Evolutionary conservation across 2,888 invertebrate species (phyloP), one percentile per base, ranked within the genome.

Genomic region (Diarsia rubi): DNA sequence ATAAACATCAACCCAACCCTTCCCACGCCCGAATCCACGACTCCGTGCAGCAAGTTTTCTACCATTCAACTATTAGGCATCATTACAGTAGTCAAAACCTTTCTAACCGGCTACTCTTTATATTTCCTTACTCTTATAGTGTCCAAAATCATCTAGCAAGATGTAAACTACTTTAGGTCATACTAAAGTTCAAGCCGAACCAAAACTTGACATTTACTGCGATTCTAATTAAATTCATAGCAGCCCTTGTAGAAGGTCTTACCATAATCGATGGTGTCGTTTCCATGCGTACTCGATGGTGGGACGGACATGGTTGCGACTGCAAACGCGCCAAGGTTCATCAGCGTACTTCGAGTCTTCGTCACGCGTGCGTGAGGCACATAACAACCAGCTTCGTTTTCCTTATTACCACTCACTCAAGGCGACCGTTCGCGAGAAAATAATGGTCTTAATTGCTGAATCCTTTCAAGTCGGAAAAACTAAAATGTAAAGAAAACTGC

Each of bases 331-430:
- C 73, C 88, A 88, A 88, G 83, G 88, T 75, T 85, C 73, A 71
- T 52, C 45, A 72, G 42, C 74, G 73, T 81, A 81, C 77, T 49
- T 59, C 45, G 73, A 42, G 72, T 62, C 69, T 62, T 76, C 86
- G 83, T 82, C 75, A 83, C 68, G 77, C 71, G 78, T 73, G 75
- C 81, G 83, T 83, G 88, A 69, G 75, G 52, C 71, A 72, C 78
- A 88, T 88, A 82, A 72, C 75, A 85, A 88, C 67, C 67, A 78
- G 73, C 60, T 44, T 63, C 11, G 70, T 87, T 87, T 87, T 87
- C 87, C 87, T 85, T 76, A 73, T 79, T 83, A 79, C 71, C 71
- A 71, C 68, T 62, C 52, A 62, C 52, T 59, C 86, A 88, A 87
- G 87, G 88, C 78, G 37, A 73, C 49, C 52, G 64, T 75, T 45